A percentile compares a stretch with the other conserved stretches of the same genome.
Evolutionary conservation across 2,113 vertebrate species (phyloP).

Genomic region (Pantherophis guttatus): DNA sequence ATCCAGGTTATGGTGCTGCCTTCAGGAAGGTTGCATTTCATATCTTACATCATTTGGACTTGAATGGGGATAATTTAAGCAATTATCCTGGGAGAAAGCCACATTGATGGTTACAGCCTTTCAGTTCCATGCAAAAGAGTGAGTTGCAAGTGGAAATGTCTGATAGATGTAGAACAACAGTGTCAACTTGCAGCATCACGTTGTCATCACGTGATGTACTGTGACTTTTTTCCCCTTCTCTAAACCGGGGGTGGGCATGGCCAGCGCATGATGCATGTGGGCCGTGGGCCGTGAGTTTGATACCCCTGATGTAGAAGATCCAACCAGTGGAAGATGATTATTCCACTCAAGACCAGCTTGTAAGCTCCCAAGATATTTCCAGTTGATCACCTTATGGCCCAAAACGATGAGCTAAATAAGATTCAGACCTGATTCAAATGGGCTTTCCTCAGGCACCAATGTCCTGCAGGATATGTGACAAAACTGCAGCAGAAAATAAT

Average conservation of each 20-base stretch:
- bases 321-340: neutral
- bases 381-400: neutral
- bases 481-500: neutral
- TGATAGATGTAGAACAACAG: neutral
- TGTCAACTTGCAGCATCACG: too few relatives aligned
- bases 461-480: fast-evolving
- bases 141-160: neutral
- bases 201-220: too few relatives aligned
- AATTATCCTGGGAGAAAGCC: neutral
- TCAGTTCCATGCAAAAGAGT: neutral
- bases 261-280: too few relatives aligned
- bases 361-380: neutral
- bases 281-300: too few relatives aligned
- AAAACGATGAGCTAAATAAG: neutral
- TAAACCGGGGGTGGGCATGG: too few relatives aligned
- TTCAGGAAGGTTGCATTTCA: neutral
- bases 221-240: too few relatives aligned
- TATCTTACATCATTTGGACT: neutral
- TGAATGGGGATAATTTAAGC: neutral
- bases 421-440: neutral
- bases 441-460: neutral
- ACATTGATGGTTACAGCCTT: neutral
- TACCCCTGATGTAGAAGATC: neutral
- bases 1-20: neutral
- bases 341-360: neutral